Evolutionary conservation across 2,797 vertebrate genomes (phyloP).

Genomic region (Australoheros facetus): DNA sequence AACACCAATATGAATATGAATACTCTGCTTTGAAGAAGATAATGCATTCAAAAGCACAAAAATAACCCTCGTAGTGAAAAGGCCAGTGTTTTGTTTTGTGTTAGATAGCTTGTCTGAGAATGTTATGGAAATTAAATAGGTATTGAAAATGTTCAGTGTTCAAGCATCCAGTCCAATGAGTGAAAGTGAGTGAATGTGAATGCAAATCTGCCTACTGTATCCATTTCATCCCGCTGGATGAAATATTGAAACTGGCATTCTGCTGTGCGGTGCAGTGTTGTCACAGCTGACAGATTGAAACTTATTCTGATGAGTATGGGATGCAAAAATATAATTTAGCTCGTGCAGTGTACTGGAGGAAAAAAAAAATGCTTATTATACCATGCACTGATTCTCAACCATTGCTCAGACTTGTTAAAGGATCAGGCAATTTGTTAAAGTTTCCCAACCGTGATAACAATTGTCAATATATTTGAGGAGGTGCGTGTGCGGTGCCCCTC

Average conservation of each 20-base stretch:
- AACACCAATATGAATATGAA: constrained; percentile 11
- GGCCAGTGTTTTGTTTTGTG: background rate
- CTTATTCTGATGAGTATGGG: background rate
- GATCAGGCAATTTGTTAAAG: background rate
- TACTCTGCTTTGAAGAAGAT: background rate
- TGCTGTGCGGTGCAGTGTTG: background rate
- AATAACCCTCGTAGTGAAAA: background rate
- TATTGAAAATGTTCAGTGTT: constrained; percentile 11
- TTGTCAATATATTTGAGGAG: background rate
- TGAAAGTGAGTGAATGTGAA: background rate
- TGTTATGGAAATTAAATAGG: constrained; percentile 8
- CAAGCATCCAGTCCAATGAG: background rate
- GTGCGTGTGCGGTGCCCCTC: background rate
- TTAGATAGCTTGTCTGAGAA: constrained; percentile 1
- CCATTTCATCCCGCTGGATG: background rate
- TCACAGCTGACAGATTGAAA: background rate
- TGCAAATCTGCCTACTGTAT: background rate
- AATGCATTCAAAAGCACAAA: background rate
- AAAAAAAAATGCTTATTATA: constrained; percentile 19
- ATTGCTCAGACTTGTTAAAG: background rate
- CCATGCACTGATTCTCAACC: background rate
- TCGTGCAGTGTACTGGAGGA: background rate
- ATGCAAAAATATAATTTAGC: background rate
- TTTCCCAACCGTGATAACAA: background rate
- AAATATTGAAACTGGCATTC: constrained; percentile 2